A percentile compares a stretch with the other conserved stretches of the same genome.
These are phyloP conservation scores for Platysteira castanea DNA, from an alignment of 2,113 vertebrate species.

Conservation along the genomic window DNA sequence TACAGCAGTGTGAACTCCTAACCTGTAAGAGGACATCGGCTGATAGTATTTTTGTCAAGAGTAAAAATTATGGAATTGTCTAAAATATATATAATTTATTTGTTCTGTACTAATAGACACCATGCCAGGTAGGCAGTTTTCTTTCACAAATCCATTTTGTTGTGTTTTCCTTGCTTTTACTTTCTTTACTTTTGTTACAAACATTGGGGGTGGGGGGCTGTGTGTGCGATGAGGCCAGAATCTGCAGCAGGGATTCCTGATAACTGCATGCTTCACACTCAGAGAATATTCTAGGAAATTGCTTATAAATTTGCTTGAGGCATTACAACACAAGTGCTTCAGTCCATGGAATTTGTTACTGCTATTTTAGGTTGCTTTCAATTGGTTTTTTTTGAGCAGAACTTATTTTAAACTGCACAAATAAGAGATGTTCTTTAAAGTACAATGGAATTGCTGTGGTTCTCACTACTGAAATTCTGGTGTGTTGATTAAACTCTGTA, in stretches of 20 bases:
- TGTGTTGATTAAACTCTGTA: conserved; percentile 55
- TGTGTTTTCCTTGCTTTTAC: conserved; percentile 38
- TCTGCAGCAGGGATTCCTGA: background rate
- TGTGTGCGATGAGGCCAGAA: background rate
- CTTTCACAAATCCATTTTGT: conserved; percentile 21
- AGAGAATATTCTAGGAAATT: conserved; percentile 55
- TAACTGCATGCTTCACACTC: conserved; percentile 39
- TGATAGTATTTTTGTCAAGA: background rate
- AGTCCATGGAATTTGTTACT: conserved; percentile 47
- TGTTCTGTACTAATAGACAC: background rate
- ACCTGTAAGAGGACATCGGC: background rate
- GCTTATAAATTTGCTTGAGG: conserved; percentile 54
- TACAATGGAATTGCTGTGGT: conserved; percentile 13
- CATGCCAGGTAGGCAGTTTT: background rate
- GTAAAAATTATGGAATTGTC: background rate
- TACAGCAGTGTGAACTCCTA: conserved; percentile 41
- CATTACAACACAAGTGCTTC: conserved; percentile 16
- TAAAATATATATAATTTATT: conserved; percentile 3
- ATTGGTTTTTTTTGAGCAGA: conserved; percentile 50
- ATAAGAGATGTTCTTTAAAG: conserved; percentile 41
- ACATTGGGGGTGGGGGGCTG: background rate
- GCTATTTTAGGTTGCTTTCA: conserved; percentile 47
- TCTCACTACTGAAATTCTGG: conserved; percentile 41
- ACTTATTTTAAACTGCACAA: conserved; percentile 57
- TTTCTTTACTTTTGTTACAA: conserved; percentile 46